Conservation (phyloP, 2,797 vertebrate genomes). For the Catostomus latipinnis region DNA sequence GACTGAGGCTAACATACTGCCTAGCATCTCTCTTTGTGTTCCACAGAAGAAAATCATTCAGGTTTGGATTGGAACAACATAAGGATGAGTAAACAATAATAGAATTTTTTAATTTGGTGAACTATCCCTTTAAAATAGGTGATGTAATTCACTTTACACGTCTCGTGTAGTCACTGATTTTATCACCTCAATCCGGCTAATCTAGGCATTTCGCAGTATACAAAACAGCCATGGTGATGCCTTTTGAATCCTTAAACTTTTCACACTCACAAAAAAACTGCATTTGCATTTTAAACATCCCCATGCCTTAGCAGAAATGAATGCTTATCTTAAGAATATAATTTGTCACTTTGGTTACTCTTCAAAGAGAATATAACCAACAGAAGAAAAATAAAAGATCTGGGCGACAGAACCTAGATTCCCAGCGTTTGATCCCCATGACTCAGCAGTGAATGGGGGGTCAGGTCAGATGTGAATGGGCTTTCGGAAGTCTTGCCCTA, state of each 20-base stretch:
- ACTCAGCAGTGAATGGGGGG: slow-evolving; percentile 76
- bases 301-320: slow-evolving; percentile 43
- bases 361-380: slow-evolving; percentile 49
- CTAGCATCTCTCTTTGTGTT: too few relatives aligned
- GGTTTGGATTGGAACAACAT: too few relatives aligned
- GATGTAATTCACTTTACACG: slow-evolving; percentile 8
- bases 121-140: not conserved
- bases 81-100: too few relatives aligned
- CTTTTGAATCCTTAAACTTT: slow-evolving; percentile 47
- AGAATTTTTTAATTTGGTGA: too few relatives aligned
- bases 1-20: too few relatives aligned
- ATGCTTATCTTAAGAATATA: slow-evolving; percentile 55
- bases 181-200: slow-evolving; percentile 17
- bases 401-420: slow-evolving; percentile 28
- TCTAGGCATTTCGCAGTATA: slow-evolving; percentile 21
- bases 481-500: slow-evolving; percentile 81
- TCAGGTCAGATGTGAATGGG: slow-evolving; percentile 82
- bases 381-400: slow-evolving; percentile 37
- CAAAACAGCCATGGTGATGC: slow-evolving; percentile 18
- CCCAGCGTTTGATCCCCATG: slow-evolving; percentile 78
- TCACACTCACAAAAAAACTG: slow-evolving; percentile 51
- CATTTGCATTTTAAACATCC: slow-evolving; percentile 54
- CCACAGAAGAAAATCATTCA: too few relatives aligned
- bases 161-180: slow-evolving; percentile 22
- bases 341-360: slow-evolving; percentile 65